Conservation (phyloP, 2,888 invertebrate species). For the Proisotoma minuta region DNA sequence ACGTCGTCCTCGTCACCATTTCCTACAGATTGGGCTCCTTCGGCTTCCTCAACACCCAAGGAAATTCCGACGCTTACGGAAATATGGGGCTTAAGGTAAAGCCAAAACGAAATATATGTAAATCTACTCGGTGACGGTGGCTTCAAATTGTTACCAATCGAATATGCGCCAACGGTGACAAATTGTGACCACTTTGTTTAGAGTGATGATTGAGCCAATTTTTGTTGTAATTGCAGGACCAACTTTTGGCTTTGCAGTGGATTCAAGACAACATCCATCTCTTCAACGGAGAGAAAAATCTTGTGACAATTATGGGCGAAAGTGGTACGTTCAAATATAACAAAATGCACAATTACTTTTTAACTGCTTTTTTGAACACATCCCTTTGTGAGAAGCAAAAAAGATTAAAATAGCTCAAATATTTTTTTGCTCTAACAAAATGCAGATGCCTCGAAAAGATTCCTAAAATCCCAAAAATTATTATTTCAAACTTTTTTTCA, state of each 20-base stretch:
- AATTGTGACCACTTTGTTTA: not conserved
- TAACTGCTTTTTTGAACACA: too few relatives aligned
- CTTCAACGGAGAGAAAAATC: conserved; percentile 38
- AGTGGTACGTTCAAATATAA: conserved; percentile 12
- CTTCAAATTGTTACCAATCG: too few relatives aligned
- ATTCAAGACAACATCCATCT: conserved; percentile 39
- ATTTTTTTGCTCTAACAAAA: too few relatives aligned
- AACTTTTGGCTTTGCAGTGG: conserved; percentile 42
- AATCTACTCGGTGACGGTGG: too few relatives aligned
- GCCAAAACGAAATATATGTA: too few relatives aligned
- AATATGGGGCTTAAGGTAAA: conserved; percentile 32
- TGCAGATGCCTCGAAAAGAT: too few relatives aligned
- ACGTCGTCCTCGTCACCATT: conserved; percentile 42
- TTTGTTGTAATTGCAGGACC: conserved; percentile 28
- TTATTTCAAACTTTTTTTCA: too few relatives aligned
- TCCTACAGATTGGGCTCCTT: conserved; percentile 39
- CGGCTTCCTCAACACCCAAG: conserved; percentile 37
- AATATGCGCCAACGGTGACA: too few relatives aligned
- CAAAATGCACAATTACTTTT: too few relatives aligned
- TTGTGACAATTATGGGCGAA: conserved; percentile 41
- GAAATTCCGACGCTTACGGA: conserved; percentile 34
- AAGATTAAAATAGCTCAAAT: too few relatives aligned
- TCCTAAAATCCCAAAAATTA: too few relatives aligned
- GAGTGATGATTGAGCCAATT: not conserved
- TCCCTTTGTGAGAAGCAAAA: too few relatives aligned